Percentiles rank a stretch among this genome's conserved stretches.
Conservation (phyloP, 2,888 invertebrate species). For the Tribolium freemani region DNA sequence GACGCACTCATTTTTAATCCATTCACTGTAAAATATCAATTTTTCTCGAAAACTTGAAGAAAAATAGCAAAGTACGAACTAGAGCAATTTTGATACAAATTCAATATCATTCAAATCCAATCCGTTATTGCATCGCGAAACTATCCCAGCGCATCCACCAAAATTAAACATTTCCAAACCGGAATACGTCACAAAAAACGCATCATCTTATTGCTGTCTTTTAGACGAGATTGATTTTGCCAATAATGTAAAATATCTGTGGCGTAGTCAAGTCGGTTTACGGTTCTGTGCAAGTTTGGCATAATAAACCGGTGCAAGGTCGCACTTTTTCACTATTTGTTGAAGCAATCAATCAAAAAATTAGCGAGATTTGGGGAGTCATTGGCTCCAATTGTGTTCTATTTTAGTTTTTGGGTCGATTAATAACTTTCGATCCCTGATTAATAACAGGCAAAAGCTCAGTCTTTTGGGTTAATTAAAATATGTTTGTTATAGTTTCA, state of each 20-base stretch:
- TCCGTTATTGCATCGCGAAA: too few species aligned
- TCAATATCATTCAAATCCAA: not conserved
- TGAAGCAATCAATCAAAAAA: slow-evolving; percentile 10
- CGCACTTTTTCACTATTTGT: not conserved
- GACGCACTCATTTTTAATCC: not conserved
- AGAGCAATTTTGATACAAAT: not conserved
- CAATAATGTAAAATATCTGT: not conserved
- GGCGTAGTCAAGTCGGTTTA: not conserved
- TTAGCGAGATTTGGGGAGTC: too few species aligned
- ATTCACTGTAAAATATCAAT: too few species aligned
- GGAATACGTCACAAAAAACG: not conserved
- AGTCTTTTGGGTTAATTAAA: not conserved
- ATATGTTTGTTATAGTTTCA: not conserved
- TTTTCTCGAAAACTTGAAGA: not conserved
- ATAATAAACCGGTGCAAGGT: too few species aligned
- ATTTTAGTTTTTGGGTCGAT: too few species aligned
- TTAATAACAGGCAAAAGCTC: too few species aligned
- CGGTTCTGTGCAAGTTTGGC: not conserved
- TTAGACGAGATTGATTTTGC: not conserved
- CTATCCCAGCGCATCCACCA: not conserved
- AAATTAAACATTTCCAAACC: not conserved
- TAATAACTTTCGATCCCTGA: too few species aligned
- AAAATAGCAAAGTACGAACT: not conserved
- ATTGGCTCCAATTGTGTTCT: too few species aligned
- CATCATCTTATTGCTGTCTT: not conserved